phyloP scores from a whole-genome alignment of 2,888 invertebrate species.

The Itoplectis maculator region DNA sequence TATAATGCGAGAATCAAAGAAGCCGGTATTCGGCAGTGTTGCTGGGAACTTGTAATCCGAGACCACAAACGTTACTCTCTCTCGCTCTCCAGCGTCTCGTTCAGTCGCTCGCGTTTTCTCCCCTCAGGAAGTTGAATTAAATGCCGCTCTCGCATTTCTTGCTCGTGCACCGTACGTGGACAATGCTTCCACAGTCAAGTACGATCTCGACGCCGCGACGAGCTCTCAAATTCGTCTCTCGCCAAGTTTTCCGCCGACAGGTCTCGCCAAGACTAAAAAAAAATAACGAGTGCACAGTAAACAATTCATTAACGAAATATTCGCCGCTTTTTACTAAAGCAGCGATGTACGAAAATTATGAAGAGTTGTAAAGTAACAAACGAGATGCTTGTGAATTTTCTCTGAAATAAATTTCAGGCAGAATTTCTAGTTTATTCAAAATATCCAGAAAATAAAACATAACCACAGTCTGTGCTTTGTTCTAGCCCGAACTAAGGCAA shows the following conservation, averaged over 20 bases:
- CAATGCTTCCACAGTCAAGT: conserved; percentile 55
- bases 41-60: conserved; percentile 53
- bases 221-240: conserved; percentile 36
- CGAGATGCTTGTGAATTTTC: too few relatives aligned
- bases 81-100: conserved; percentile 35
- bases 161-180: conserved; percentile 46
- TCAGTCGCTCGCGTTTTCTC: conserved; percentile 63
- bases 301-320: background rate
- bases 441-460: too few relatives aligned
- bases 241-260: background rate
- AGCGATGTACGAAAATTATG: too few relatives aligned
- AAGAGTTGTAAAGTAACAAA: too few relatives aligned
- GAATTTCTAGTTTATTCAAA: too few relatives aligned
- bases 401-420: too few relatives aligned
- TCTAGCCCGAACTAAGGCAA: too few relatives aligned
- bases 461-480: too few relatives aligned
- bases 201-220: conserved; percentile 30
- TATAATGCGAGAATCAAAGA: background rate
- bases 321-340: too few relatives aligned
- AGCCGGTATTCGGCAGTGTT: conserved; percentile 25
- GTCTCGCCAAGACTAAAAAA: background rate
- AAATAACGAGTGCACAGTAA: background rate
- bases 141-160: conserved; percentile 64
- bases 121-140: conserved; percentile 69
- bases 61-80: conserved; percentile 20